Base-by-base conservation (phyloP, 2,888 invertebrate species). In the Mamestra brassicae region DNA sequence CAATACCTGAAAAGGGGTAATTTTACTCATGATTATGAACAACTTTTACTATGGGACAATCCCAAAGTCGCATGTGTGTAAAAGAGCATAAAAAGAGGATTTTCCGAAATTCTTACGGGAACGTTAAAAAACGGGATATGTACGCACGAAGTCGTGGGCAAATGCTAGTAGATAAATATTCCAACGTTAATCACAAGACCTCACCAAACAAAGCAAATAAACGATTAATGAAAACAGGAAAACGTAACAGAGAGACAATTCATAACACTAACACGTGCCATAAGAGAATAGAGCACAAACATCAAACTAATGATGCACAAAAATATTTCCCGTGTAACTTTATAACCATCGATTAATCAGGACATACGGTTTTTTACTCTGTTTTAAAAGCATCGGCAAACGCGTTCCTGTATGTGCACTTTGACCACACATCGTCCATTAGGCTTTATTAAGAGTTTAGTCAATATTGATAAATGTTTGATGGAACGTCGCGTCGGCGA, bases 311-410 rank as follows among this genome's bases (percentile, higher is more conserved):
- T 93, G 96, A 95, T 91, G 91, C 94, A 92, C 93, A 95, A 95
- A 96, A 96, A 95, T 96, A 95, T 95, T 96, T 96, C 91, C 89
- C 95, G 86, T 96, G 96, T 96, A 87, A 89, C 93, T 90, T 94
- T 92, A 94, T 94, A 91, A 86, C 89, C 92, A 92, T 94, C 94
- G 91, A 96, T 96, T 96, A 95, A 96, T 96, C 95, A 94, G 92
- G 89, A 91, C 90, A 90, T 91, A 87, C 87, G 86, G 89, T 91
- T 92, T 91, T 91, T 88, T 86, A 80, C 78, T 90, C 87, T 88
- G 88, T 90, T 93, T 93, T 92, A 93, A 94, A 95, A 93, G 92
- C 92, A 88, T 79, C 73, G 74, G 75, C 55, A 68, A 89, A 91
- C 88, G 90, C 83, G 88, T 90, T 88, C 83, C 87, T 87, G 89